A percentile compares a stretch with the other conserved stretches of the same genome.
phyloP scores from a whole-genome alignment of 1,140 invertebrate species.

The Lethocerus indicus region DNA sequence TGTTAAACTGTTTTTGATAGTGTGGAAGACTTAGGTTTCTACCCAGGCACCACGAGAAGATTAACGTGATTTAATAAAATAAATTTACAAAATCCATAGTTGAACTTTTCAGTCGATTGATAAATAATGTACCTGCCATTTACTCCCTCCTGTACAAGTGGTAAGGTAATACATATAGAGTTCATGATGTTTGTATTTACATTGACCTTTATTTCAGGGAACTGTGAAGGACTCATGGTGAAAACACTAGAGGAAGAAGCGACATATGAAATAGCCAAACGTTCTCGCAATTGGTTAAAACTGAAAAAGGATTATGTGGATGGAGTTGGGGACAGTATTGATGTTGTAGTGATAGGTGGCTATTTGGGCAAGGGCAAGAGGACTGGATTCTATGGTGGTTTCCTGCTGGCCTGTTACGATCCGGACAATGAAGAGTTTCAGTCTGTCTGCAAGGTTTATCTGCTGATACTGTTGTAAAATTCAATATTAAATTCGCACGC shows the following conservation, averaged over 20 bases:
- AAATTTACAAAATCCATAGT: too few relatives aligned
- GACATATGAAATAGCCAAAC: slow-evolving; percentile 94
- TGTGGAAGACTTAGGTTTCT: too few relatives aligned
- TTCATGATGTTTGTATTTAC: too few relatives aligned
- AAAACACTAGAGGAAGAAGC: slow-evolving; percentile 88
- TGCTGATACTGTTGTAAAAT: too few relatives aligned
- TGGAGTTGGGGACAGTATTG: slow-evolving; percentile 83
- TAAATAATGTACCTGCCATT: too few relatives aligned
- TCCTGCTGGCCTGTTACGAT: slow-evolving; percentile 94
- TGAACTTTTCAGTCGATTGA: too few relatives aligned
- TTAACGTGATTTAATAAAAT: too few relatives aligned
- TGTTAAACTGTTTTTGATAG: too few relatives aligned
- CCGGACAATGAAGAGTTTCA: slow-evolving; percentile 87
- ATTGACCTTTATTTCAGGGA: slow-evolving; percentile 34
- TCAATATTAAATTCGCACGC: too few relatives aligned
- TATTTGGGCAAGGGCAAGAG: slow-evolving; percentile 89
- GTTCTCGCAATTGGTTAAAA: slow-evolving; percentile 95
- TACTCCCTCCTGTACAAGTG: too few relatives aligned
- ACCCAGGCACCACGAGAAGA: too few relatives aligned
- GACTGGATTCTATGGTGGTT: slow-evolving; percentile 88
- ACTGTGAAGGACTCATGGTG: slow-evolving; percentile 98
- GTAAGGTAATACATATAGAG: too few relatives aligned
- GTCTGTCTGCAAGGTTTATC: slow-evolving; percentile 75
- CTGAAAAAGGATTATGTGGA: slow-evolving; percentile 97
- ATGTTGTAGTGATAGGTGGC: slow-evolving; percentile 91